Conservation (phyloP, 1,140 invertebrate species). For the Drosophila saltans region DNA sequence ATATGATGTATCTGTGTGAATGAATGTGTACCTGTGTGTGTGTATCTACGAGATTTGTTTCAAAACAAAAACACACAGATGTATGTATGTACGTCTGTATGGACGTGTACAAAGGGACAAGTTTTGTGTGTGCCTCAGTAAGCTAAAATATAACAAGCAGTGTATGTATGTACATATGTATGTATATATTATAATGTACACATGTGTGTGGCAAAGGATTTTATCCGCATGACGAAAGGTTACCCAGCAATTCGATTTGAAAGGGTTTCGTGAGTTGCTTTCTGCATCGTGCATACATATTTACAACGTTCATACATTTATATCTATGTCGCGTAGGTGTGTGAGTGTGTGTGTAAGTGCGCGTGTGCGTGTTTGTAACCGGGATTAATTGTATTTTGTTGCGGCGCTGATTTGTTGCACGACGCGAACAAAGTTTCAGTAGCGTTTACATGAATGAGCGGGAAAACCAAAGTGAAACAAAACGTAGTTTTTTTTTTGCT, state of each 20-base stretch:
- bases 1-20: neutral
- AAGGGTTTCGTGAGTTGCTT: constrained; percentile 18
- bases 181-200: constrained; percentile 2
- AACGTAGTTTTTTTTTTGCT: constrained; percentile 1
- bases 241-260: constrained; percentile 12
- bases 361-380: constrained; percentile 29
- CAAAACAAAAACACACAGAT: no score
- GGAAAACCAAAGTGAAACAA: constrained; percentile 14
- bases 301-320: neutral
- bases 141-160: neutral
- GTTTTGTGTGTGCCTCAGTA: constrained; percentile 31
- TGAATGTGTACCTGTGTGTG: constrained; percentile 11
- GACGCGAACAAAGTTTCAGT: constrained; percentile 9
- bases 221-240: constrained; percentile 28
- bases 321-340: constrained; percentile 2
- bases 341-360: constrained; percentile 26
- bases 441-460: constrained; percentile 23
- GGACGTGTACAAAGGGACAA: constrained; percentile 9
- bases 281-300: constrained; percentile 7
- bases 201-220: constrained; percentile 28
- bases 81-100: no score
- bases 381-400: constrained; percentile 40
- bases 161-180: constrained; percentile 12
- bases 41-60: neutral
- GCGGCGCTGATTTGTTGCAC: constrained; percentile 30